Evolutionary conservation across 2,797 vertebrate species (phyloP).

Genomic region (Notoglanidium macrostoma): DNA sequence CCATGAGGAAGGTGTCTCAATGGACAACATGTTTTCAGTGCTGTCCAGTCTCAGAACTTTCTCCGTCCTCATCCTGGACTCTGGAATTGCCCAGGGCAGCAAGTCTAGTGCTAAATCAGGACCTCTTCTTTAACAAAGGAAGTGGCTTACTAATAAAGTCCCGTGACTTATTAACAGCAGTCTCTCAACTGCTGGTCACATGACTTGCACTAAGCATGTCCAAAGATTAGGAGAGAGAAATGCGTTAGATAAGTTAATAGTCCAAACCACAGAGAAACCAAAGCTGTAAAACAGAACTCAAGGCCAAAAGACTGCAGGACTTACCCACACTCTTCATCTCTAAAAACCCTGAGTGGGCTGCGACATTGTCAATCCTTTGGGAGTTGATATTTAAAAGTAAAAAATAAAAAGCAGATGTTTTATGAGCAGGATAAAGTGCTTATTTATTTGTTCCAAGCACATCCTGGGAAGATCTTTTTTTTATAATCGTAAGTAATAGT

Average conservation of each 20-base stretch:
- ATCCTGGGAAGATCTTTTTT: neutral
- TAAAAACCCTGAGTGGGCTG: neutral
- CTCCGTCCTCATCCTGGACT: neutral
- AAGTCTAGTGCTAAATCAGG: neutral
- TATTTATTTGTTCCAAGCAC: neutral
- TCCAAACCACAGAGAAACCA: neutral
- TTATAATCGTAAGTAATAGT: neutral
- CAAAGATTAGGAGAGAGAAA: neutral
- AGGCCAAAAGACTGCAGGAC: no score
- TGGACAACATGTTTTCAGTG: neutral
- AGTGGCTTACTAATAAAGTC: slow-evolving; percentile 34
- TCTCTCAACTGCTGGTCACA: neutral
- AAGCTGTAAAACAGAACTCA: neutral
- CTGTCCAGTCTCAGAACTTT: neutral
- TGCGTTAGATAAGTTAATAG: neutral
- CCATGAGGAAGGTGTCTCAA: neutral
- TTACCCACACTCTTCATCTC: neutral
- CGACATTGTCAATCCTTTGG: neutral
- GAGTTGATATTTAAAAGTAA: neutral
- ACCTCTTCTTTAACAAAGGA: slow-evolving; percentile 29
- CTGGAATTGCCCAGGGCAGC: neutral
- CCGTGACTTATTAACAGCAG: slow-evolving; percentile 40
- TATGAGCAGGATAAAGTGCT: neutral
- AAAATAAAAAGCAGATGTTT: neutral
- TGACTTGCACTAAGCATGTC: neutral